Conservation (phyloP, 2,113 vertebrate species). For the Spilogale gracilis region DNA sequence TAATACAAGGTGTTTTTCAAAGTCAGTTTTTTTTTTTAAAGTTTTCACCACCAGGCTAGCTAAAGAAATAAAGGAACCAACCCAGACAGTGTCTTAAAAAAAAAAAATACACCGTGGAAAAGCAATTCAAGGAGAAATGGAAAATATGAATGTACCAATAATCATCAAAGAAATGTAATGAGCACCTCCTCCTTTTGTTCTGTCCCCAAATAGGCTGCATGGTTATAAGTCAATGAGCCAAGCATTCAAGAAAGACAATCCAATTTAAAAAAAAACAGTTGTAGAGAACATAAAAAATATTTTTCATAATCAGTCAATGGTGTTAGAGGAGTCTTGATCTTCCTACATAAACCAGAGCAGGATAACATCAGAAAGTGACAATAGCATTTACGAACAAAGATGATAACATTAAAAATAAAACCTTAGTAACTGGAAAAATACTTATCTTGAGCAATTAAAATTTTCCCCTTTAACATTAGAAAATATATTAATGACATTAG, state of each 20-base stretch:
- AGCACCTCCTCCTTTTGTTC: neutral
- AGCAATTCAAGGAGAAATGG: slow-evolving; percentile 45
- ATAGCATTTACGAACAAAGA: neutral
- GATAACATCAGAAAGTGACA: neutral
- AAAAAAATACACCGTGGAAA: slow-evolving; percentile 23
- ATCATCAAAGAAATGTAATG: slow-evolving; percentile 31
- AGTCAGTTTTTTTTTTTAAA: neutral
- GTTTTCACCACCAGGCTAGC: slow-evolving; percentile 22
- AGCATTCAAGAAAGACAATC: slow-evolving; percentile 10
- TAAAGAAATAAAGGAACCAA: slow-evolving; percentile 59
- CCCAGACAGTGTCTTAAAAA: neutral
- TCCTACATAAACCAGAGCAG: neutral
- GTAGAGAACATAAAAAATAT: neutral
- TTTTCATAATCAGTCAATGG: neutral
- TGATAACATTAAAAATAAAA: slow-evolving; percentile 36
- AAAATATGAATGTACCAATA: slow-evolving; percentile 44
- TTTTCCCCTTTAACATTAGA: neutral
- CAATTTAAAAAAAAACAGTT: slow-evolving; percentile 14
- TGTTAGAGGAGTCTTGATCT: neutral
- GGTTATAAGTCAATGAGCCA: neutral
- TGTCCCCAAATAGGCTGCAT: neutral
- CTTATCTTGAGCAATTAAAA: neutral
- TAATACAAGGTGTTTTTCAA: slow-evolving; percentile 62
- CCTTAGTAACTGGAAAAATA: neutral
- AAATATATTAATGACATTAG: neutral